Base-by-base conservation (phyloP, 2,113 vertebrate genomes). In the Actinemys pallida region DNA sequence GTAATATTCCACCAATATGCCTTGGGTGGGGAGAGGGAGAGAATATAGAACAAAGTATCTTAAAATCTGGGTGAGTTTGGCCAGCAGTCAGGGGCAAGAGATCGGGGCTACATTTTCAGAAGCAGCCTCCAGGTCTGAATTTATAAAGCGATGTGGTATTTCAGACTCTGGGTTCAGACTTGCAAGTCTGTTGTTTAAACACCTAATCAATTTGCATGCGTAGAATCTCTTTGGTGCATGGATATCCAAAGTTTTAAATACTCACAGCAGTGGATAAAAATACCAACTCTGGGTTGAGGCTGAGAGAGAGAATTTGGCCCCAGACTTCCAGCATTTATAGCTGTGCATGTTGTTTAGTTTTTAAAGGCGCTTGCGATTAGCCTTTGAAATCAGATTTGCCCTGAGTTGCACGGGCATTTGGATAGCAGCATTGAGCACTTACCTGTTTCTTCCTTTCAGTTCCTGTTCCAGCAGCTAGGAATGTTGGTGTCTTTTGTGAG, bases 401-500 rank as follows among this genome's bases (percentile, higher is more conserved):
- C 25, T 20, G 35, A 0, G 0, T 49, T 31, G 22, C 25, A 56
- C 72, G 69, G n/a, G 14, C 52, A 3, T 72, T 81, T 92, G 52
- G 7, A 25, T 91, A 87, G 4, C 25, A 90, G 2, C 53, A 20
- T 29, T 84, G 83, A 96, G 75, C 62, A 13, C 59, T 53, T 22
- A 7, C 29, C 3, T 45, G 4, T 59, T 91, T 95, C 29, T 96
- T 96, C 82, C 20, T 94, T 93, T 76, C 98, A 99, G 99, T 99
- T 99, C 97, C 98, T 99, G 54, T 99, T 99, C 97, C 99, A 99
- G 98, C 99, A 99, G 97, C 98, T 99, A 88, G 99, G 99, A 42
- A 99, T 99, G 99, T 97, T 99, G 91, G 99, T 99, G 92, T 99
- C 99, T 92, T 99, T 99, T 92, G 99, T 99, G 89, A 99, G 99